Base-by-base conservation (phyloP, 1,140 invertebrate genomes). In the Cherax destructor region DNA sequence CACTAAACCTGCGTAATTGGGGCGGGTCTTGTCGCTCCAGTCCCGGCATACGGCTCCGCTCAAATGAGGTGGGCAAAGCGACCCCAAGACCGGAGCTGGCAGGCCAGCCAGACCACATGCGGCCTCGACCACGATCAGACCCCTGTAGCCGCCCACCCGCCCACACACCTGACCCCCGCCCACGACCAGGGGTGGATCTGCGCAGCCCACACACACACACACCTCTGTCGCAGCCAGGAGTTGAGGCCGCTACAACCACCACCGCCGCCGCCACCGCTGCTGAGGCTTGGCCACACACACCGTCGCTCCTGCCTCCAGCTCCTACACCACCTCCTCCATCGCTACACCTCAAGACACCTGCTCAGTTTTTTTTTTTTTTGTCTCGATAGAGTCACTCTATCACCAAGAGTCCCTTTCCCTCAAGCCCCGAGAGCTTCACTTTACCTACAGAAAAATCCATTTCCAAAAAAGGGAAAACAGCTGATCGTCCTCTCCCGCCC, bases 1-100 rank as follows among this genome's bases (percentile, higher is more conserved):
- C 92, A 93, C 87, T 93, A 93, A 93, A 93, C 92, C 92, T 93
- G 92, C 92, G 92, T 93, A 93, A 93, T 93, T 93, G 92, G 92
- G 91, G 88, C 87, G 90, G 92, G 87, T 77, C 92, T 93, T 93
- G 91, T 93, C 92, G 92, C 92, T 92, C 88, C 83, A 78, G 79
- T 86, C 91, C 86, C 92, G 84, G 91, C 91, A 92, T 90, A 90
- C 92, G 92, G 92, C 92, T 79, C 90, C 56, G 90, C 92, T 93
- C 92, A 92, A 92, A 92, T 92, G 91, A 90, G 92, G 92, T 92
- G 92, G 91, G 86, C 91, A 91, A 90, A 88, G 87, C 92, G 92
- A 92, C 92, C 90, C 87, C 87, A 92, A 86, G 81, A 91, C 81
- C 83, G 88, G 90, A 85, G 90, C 87, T 61, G 86, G 61, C 83